Conservation (phyloP, 30 jellyfish, hydroid and myxozoan species). For the Mastigias papua region DNA sequence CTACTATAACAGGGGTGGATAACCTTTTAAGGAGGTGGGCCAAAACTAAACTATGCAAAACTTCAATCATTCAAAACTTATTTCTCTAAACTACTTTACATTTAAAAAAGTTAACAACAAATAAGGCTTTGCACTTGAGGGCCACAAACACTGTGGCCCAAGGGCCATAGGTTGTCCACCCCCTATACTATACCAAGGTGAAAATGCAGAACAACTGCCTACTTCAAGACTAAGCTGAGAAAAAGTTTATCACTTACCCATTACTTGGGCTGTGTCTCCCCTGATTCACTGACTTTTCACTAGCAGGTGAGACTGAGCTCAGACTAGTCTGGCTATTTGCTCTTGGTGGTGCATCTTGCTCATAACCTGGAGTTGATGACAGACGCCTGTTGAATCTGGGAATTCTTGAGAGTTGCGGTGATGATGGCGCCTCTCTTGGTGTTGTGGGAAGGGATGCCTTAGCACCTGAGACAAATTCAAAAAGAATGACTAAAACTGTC, state of each 20-base stretch:
- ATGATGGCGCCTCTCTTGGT: conserved; percentile 72
- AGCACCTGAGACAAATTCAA: conserved; percentile 61
- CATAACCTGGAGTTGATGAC: conserved; percentile 66
- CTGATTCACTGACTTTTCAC: conserved; percentile 28
- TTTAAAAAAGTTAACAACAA: no score
- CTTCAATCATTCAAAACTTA: no score
- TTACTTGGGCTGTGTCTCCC: conserved; percentile 65
- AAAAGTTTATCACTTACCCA: conserved; percentile 28
- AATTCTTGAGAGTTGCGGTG: conserved; percentile 76
- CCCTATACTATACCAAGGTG: no score
- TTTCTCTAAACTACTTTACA: no score
- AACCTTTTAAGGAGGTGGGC: no score
- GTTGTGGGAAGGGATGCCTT: conserved; percentile 57
- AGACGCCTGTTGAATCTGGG: conserved; percentile 78
- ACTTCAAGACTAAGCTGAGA: neutral
- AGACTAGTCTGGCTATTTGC: conserved; percentile 48
- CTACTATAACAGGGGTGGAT: no score
- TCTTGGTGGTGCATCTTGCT: conserved; percentile 55
- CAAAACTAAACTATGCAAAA: no score
- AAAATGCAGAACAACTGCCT: no score
- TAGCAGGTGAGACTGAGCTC: neutral
- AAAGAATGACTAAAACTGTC: no score
- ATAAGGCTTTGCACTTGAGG: no score
- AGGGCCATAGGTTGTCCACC: no score
- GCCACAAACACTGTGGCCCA: no score